Base-by-base conservation (phyloP, 2,888 invertebrate genomes). In the Nomada lathburiana region DNA sequence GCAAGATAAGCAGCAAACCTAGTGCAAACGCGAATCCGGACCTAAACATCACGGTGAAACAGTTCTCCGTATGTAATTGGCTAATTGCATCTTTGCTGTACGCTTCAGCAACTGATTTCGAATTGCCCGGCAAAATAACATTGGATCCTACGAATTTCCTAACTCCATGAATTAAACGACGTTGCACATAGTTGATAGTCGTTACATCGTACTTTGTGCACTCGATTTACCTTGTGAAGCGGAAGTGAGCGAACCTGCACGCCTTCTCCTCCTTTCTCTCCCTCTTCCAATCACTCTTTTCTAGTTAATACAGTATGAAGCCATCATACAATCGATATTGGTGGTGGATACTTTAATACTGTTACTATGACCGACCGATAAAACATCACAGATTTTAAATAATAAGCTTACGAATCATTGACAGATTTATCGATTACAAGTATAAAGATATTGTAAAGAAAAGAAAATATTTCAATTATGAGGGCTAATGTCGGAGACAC, bases 171-270 rank as follows among this genome's bases (percentile, higher is more conserved):
- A 63, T 86, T 70, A 76, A 55, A 65, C 65, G 59, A 64, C 65
- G 80, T 71, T 74, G 76, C 79, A 72, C 73, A 69, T 76, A 60
- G 42, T 65, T 68, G 79, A 79, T 79, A 65, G 75, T 82, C 81
- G 62, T 78, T 74, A 82, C 81, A 75, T 55, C 55, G 74, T 75
- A 73, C 36, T 68, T 23, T 23, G 68, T 85, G 83, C 83, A 83
- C 79, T 63, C 76, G 83, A 85, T 80, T 81, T 83, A 78, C 80
- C 67, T 47, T 68, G 52, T 68, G 26, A 69, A 83, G 78, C 85
- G 86, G 86, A 86, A 86, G 78, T 78, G 74, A 74, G 62, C 53
- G 57, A 63, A 62, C 67, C 77, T 73, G 77, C 67, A 73, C 64
- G 50, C 23, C 52, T 52, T 79, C 74, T 78, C 68, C 84, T 74